Base-by-base conservation (phyloP, 2,113 vertebrate species). In the Shinisaurus crocodilurus region DNA sequence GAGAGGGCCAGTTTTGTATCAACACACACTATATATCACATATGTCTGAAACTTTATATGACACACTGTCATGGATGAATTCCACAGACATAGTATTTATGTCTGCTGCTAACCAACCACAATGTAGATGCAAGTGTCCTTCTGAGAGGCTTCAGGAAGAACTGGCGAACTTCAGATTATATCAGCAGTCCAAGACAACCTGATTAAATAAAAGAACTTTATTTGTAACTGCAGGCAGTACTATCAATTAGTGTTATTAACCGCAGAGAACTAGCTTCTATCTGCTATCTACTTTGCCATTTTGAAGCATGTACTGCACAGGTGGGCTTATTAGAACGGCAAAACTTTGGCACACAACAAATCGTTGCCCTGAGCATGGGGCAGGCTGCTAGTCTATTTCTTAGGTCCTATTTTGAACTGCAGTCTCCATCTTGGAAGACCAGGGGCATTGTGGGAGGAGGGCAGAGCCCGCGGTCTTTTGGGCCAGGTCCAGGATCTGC, bases 121-220 rank as follows among this genome's bases (percentile, higher is more conserved):
- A 32, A 77, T 86, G 70, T 95, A 91, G 76, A 92, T 77, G 88
- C 91, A 82, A 27, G 65, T 70, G 90, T 87, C 92, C 94, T 95
- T 94, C 94, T 90, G 37, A 74, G 54, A 88, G 60, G 60, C 67
- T 57, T 67, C 86, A 87, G 48, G 94, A 67, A 67, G 88, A 93
- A 95, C 91, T 89, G 88, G 95, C 67, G 93, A 94, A 87, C 91
- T 92, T 93, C 93, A 89, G 48, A 93, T 85, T 63, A 89, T 69
- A 89, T 80, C 86, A 93, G 93, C 92, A 86, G 67, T 90, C 88
- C 85, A 91, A 96, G 93, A 6, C 37, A 88, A 72, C 6, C 18
- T 23, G 48, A 69, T 50, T 27, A 69, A 29, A 37, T 82, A 57
- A 88, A 87, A 45, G 13, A 43, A 3, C 45, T 34, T 69, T 50